Evolutionary conservation across 2,113 vertebrate species (phyloP).

Genomic region (Ailuropoda melanoleuca): DNA sequence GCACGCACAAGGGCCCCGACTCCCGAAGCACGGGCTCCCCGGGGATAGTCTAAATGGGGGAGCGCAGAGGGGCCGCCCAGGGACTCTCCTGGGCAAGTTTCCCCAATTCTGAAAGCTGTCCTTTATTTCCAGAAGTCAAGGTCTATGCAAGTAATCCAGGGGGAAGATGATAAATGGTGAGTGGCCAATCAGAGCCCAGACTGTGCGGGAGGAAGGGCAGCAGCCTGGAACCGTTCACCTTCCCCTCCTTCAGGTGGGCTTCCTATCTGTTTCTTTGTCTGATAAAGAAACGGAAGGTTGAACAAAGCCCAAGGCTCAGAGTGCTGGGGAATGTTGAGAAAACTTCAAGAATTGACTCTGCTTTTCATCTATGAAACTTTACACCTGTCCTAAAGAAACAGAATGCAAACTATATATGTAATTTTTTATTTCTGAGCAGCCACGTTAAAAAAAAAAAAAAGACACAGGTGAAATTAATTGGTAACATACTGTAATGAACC

Average conservation of each 20-base stretch:
- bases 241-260: background rate
- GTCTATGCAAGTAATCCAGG: background rate
- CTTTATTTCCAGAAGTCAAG: background rate
- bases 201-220: no score
- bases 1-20: background rate
- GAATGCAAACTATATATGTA: background rate
- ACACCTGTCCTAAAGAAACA: background rate
- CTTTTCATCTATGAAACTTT: background rate
- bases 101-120: background rate
- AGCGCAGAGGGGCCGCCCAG: background rate
- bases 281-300: background rate
- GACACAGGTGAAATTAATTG: background rate
- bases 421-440: background rate
- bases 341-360: background rate
- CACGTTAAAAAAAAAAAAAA: background rate
- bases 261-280: background rate
- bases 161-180: background rate
- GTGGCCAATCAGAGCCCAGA: background rate
- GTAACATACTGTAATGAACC: background rate
- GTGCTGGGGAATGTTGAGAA: background rate
- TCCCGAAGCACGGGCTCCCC: background rate
- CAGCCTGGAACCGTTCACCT: background rate
- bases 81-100: background rate
- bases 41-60: accelerated
- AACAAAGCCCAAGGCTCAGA: background rate